Base-by-base conservation (phyloP, 1,140 invertebrate species). In the Pseudomyrmex dendroicus region DNA sequence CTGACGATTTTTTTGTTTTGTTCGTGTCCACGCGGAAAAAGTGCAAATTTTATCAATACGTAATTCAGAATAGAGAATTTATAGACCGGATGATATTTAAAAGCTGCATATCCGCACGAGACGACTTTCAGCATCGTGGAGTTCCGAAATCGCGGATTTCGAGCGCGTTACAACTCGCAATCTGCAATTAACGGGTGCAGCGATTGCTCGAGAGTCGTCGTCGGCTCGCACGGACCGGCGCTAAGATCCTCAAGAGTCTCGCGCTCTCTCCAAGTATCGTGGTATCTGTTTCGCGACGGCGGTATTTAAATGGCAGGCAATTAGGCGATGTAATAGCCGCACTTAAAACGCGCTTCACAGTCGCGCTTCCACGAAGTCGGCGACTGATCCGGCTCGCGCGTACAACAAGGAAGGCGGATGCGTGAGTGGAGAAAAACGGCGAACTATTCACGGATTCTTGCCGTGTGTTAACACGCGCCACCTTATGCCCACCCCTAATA, bases 271-370 rank as follows among this genome's bases (percentile, higher is more conserved):
- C 5, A 1, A 13, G 73, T 76, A 83, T 84, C 82, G 63, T 22
- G 82, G 82, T 83, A 89, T 88, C 84, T 82, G 84, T 89, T 84
- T 63, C 64, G 50, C 86, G 48, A 56, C 84, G 70, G 48, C 54
- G 87, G 90, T 73, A 89, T 90, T 90, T 87, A 90, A 91, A 91
- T 87, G 84, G 86, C 64, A 63, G 67, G 86, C 85, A 91, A 91
- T 91, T 91, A 91, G 84, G 78, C 61, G 84, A 86, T 78, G 87
- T 91, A 91, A 90, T 90, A 80, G 86, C 89, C 48, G 89, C 86
- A 88, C 84, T 90, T 90, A 88, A 84, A 87, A 77, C 62, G 84
- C 63, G 73, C 63, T 66, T 64, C 17, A 25, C 44, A 17, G 73
- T 83, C 59, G 59, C 64, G 73, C 76, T 80, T 80, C 56, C 70